Evolutionary conservation across 1,140 invertebrate genomes (phyloP).

Genomic region (Diorhabda sublineata): DNA sequence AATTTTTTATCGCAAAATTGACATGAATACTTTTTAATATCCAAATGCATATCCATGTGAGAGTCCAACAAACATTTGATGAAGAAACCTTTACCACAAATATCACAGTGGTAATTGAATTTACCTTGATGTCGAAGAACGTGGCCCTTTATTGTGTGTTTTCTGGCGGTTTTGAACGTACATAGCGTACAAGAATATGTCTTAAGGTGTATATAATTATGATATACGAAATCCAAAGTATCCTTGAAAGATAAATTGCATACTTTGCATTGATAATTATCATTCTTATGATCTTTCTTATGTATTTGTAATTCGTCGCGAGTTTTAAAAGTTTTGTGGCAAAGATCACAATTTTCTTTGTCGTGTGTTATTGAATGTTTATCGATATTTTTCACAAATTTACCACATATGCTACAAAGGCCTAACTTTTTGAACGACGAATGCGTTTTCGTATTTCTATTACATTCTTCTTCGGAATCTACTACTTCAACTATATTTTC

Average conservation of each 20-base stretch:
- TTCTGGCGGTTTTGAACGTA: slow-evolving; percentile 19
- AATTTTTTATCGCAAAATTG: slow-evolving; percentile 50
- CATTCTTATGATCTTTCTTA: slow-evolving; percentile 19
- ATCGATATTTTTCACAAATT: slow-evolving; percentile 8
- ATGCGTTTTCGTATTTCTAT: too few relatives aligned
- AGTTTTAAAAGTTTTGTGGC: slow-evolving; percentile 49
- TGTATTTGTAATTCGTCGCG: slow-evolving; percentile 52
- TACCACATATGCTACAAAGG: slow-evolving; percentile 24
- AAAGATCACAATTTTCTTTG: slow-evolving; percentile 49
- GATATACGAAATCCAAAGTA: slow-evolving; percentile 20
- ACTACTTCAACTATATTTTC: too few relatives aligned
- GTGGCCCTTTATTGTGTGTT: slow-evolving; percentile 36
- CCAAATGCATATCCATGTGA: slow-evolving; percentile 44
- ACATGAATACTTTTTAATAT: slow-evolving; percentile 44
- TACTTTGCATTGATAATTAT: slow-evolving; percentile 18
- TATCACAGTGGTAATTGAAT: slow-evolving; percentile 48
- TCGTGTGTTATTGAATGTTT: slow-evolving; percentile 23
- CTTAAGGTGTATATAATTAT: slow-evolving; percentile 22
- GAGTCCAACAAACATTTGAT: slow-evolving; percentile 43
- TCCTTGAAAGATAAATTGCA: slow-evolving; percentile 24
- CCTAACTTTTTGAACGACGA: background rate
- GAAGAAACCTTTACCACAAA: slow-evolving; percentile 50
- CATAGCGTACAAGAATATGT: slow-evolving; percentile 24
- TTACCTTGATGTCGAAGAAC: slow-evolving; percentile 51
- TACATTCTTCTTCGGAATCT: too few relatives aligned